Percentiles rank a stretch among this genome's conserved stretches.
Evolutionary conservation across 2,797 vertebrate species (phyloP).

Genomic region (Channa striata): DNA sequence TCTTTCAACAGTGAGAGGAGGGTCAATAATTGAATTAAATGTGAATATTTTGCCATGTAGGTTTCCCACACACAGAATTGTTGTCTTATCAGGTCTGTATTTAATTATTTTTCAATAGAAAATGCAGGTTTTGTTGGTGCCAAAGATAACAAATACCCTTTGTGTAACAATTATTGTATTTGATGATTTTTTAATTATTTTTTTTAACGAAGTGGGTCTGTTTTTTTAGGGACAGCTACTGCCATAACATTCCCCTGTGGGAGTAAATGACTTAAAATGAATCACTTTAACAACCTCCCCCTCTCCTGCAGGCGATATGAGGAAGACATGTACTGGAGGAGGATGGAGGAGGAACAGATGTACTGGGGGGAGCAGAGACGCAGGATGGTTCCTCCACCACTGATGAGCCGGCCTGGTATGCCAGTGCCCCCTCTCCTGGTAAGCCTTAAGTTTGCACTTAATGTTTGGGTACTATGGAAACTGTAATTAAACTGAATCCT

Average conservation of each 20-base stretch:
- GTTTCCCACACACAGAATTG: neutral
- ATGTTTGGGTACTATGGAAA: neutral
- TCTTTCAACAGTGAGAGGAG: neutral
- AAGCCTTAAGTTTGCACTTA: constrained; percentile 23
- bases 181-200: too few relatives aligned
- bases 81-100: neutral
- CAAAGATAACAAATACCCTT: neutral
- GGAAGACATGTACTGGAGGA: constrained; percentile 88
- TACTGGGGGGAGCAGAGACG: constrained; percentile 83
- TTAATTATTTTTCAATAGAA: neutral
- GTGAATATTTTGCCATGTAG: neutral
- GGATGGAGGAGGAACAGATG: constrained; percentile 85
- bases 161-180: neutral
- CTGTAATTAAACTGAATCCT: neutral
- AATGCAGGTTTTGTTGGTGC: neutral
- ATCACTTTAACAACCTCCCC: neutral
- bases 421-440: constrained; percentile 84
- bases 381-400: constrained; percentile 77
- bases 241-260: neutral
- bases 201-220: constrained; percentile 2
- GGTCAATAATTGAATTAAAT: neutral
- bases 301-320: constrained; percentile 82
- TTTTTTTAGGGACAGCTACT: constrained; percentile 17
- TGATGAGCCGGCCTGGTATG: constrained; percentile 83
- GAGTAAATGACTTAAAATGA: constrained; percentile 3